These are phyloP conservation scores for Lasioglossum vierecki DNA, from an alignment of 2,888 invertebrate genomes.

Conservation along the genomic window DNA sequence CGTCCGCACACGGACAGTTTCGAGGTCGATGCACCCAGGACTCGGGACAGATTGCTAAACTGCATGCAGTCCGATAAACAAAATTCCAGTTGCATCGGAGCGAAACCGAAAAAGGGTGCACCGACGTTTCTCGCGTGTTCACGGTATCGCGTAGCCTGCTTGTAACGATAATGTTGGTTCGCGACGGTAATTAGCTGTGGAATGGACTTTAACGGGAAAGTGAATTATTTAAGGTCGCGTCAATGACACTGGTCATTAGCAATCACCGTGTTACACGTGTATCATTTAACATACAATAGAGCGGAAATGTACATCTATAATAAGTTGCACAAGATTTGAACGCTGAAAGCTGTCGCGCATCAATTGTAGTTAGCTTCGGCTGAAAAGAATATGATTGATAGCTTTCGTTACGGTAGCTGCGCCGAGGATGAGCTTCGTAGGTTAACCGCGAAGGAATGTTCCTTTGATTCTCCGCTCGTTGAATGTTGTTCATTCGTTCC, in stretches of 20 bases:
- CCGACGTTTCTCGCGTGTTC: neutral
- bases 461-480: neutral
- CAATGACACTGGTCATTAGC: neutral
- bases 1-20: neutral
- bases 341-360: slow-evolving; percentile 1
- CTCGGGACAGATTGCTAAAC: neutral
- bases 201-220: neutral
- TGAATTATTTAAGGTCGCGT: neutral
- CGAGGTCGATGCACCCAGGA: neutral
- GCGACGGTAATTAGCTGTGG: neutral
- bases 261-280: neutral
- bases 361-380: neutral
- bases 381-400: neutral
- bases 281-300: neutral
- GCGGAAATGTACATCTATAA: neutral
- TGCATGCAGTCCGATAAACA: slow-evolving; percentile 6
- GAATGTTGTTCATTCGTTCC: neutral
- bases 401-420: neutral
- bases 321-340: neutral
- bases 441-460: neutral
- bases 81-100: neutral
- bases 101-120: neutral
- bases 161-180: neutral
- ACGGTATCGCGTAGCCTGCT: neutral
- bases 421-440: neutral